A percentile compares a stretch with the other conserved stretches of the same genome.
These are phyloP conservation scores for Gryon sp. DNA, from an alignment of 1,140 invertebrate genomes.

Conservation along the genomic window DNA sequence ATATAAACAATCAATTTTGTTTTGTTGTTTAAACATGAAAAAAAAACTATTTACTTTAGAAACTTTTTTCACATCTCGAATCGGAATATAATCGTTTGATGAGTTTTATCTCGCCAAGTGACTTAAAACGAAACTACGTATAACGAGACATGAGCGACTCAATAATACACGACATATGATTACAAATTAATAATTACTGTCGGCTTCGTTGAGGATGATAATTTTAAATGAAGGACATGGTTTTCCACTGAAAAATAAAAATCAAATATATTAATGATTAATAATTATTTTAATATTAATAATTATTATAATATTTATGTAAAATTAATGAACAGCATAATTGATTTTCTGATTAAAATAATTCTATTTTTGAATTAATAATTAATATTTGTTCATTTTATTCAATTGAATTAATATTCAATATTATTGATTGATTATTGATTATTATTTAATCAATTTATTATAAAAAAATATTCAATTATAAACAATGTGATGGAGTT, in stretches of 20 bases:
- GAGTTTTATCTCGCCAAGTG: constrained; percentile 86
- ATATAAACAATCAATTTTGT: background rate
- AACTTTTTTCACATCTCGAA: constrained; percentile 87
- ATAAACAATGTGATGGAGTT: too few species aligned
- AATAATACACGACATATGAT: constrained; percentile 98
- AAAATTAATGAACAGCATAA: too few species aligned
- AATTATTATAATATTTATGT: too few species aligned
- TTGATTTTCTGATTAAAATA: too few species aligned
- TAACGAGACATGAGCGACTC: constrained; percentile 98
- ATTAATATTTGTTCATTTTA: too few species aligned
- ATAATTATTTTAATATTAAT: too few species aligned
- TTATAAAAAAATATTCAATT: too few species aligned
- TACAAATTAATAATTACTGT: constrained; percentile 99
- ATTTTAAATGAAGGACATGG: constrained; percentile 97
- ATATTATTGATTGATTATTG: too few species aligned
- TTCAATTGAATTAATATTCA: too few species aligned
- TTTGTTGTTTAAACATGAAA: background rate
- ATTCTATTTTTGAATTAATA: too few species aligned
- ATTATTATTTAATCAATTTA: too few species aligned
- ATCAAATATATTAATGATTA: too few species aligned
- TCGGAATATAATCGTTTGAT: constrained; percentile 85
- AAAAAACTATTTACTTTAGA: constrained; percentile 87
- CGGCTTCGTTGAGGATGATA: constrained; percentile 98
- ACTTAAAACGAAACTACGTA: constrained; percentile 98
- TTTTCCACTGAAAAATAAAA: constrained; percentile 91